phyloP scores from a whole-genome alignment of 2,888 invertebrate genomes.

The Pecten maximus region DNA sequence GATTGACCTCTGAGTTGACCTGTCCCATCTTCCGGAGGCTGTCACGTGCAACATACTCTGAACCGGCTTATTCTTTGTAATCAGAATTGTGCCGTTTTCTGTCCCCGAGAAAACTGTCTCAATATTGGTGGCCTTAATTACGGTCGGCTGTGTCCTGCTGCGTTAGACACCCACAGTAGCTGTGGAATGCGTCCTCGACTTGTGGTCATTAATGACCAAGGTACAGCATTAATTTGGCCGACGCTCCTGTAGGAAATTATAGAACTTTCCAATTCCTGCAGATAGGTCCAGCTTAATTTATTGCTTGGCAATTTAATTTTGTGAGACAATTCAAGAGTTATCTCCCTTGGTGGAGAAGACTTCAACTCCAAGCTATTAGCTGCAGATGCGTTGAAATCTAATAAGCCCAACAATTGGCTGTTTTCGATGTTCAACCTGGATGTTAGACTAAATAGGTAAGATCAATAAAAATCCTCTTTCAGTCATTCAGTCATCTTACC shows the following conservation, averaged over 20 bases:
- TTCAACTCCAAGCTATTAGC: conserved; percentile 26
- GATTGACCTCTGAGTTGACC: neutral
- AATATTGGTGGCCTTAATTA: neutral
- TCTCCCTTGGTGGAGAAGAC: neutral
- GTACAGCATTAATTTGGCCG: neutral
- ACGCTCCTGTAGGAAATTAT: neutral
- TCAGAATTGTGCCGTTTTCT: conserved; percentile 5
- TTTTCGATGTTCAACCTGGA: neutral
- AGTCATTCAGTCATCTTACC: neutral
- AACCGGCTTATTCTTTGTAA: neutral
- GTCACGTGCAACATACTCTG: neutral
- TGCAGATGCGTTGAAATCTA: conserved; percentile 13
- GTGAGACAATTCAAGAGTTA: neutral
- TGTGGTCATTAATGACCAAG: neutral
- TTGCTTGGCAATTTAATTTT: conserved; percentile 14
- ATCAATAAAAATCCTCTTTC: neutral
- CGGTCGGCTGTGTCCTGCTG: neutral
- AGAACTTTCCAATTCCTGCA: neutral
- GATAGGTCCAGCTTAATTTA: neutral
- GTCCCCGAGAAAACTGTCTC: neutral
- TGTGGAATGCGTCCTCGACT: neutral
- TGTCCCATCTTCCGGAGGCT: neutral
- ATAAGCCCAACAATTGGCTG: neutral
- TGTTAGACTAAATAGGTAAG: neutral
- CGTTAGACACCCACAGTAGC: neutral